Base-by-base conservation (phyloP, 2,888 invertebrate genomes). In the Caenorhabditis sp. region DNA sequence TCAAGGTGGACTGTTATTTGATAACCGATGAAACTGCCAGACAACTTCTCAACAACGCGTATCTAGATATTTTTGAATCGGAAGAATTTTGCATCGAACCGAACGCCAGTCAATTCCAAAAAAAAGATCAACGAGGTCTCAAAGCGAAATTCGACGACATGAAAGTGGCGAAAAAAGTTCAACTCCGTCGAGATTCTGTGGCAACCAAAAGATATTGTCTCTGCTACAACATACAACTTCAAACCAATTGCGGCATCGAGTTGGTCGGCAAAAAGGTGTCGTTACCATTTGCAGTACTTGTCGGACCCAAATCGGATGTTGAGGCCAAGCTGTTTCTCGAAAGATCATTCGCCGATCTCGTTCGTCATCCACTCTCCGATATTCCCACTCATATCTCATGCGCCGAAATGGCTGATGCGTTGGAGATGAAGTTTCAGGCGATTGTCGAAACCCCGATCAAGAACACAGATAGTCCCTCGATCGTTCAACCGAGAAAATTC, bases 371-470 rank as follows among this genome's bases (percentile, higher is more conserved):
- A 0, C 78, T 87, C 6, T 81, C 82, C 51, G 86, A 86, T 26
- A 78, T 84, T 43, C 86, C 86, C 0, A 62, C 76, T 0, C 75
- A 77, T 53, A 84, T 83, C 0, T 69, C 81, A 12, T 82, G 80
- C 59, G 75, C 77, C 3, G 86, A 86, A 65, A 83, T 86, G 84
- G 86, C 84, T 1, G 83, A 81, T 59, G 84, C 84, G 4, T 65
- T 87, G 53, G 86, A 86, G 67, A 86, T 87, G 85, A 86, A 87
- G 69, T 87, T 86, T 61, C 86, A 86, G 69, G 81, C 86, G 14
- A 84, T 86, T 37, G 73, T 87, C 17, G 86, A 87, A 60, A 87
- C 84, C 0, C 86, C 86, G 2, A 85, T 83, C 51, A 86, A 86
- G 69, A 83, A 84, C 37, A 84, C 85, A 1, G 86, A 86, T 63